phyloP scores from a whole-genome alignment of 2,888 invertebrate genomes.

The Andrena minutula region DNA sequence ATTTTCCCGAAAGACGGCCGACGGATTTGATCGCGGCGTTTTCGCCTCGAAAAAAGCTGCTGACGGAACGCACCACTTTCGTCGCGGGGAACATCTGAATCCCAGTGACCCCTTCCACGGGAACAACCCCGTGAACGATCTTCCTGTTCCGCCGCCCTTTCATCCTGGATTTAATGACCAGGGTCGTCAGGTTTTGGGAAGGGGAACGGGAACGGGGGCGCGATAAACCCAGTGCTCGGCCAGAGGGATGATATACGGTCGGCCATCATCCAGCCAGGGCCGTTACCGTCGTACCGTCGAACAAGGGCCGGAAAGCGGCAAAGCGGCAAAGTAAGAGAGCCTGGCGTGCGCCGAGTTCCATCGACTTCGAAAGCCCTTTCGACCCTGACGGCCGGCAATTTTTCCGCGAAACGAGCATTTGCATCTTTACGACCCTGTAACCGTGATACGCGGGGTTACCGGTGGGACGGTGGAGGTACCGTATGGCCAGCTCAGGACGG shows the following conservation, averaged over 20 bases:
- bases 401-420: slow-evolving; percentile 68
- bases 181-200: slow-evolving; percentile 24
- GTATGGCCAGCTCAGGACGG: no score
- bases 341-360: slow-evolving; percentile 46
- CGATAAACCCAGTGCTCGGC: slow-evolving; percentile 37
- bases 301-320: no score
- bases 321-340: slow-evolving; percentile 17
- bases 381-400: slow-evolving; percentile 66
- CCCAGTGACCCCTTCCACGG: neutral
- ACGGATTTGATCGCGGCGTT: no score
- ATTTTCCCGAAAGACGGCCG: no score
- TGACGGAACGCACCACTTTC: neutral
- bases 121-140: slow-evolving; percentile 2
- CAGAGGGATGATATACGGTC: slow-evolving; percentile 44
- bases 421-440: slow-evolving; percentile 76
- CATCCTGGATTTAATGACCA: slow-evolving; percentile 41
- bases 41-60: slow-evolving; percentile 2
- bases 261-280: slow-evolving; percentile 32
- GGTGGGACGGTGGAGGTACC: no score
- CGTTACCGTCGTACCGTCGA: slow-evolving; percentile 25
- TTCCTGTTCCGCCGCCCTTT: neutral
- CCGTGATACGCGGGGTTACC: no score
- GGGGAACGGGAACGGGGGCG: slow-evolving; percentile 6
- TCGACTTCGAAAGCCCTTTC: slow-evolving; percentile 53
- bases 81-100: slow-evolving; percentile 12